These are phyloP conservation scores for Cryptocheilus praepositus DNA, from an alignment of 2,888 invertebrate species.

Conservation along the genomic window DNA sequence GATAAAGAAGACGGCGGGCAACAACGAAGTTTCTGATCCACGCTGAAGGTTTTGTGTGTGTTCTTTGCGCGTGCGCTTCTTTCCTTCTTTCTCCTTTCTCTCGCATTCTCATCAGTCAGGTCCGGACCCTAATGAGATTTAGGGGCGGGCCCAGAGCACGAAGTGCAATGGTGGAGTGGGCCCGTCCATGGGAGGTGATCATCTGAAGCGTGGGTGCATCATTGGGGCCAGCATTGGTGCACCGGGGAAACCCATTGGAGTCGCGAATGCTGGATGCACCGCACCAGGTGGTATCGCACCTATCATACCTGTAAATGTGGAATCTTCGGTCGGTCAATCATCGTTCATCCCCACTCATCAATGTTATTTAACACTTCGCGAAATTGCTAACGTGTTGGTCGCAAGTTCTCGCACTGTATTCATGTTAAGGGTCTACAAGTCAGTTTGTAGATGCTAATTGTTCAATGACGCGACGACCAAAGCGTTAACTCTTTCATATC, in stretches of 20 bases:
- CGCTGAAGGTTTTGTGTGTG: slow-evolving; percentile 8
- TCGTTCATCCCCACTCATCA: neutral
- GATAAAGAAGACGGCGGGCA: too few species aligned
- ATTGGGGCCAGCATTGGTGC: slow-evolving; percentile 78
- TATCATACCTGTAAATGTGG: slow-evolving; percentile 73
- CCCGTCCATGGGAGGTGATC: slow-evolving; percentile 81
- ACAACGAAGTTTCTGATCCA: neutral
- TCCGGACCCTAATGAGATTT: slow-evolving; percentile 55
- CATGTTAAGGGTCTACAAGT: too few species aligned
- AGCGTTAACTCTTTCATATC: neutral
- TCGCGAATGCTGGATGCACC: slow-evolving; percentile 76
- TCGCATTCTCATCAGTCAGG: slow-evolving; percentile 33
- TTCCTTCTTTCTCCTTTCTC: slow-evolving; percentile 24
- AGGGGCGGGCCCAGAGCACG: slow-evolving; percentile 78
- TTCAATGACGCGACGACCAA: too few species aligned
- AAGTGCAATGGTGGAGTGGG: slow-evolving; percentile 76
- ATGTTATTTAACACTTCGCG: too few species aligned
- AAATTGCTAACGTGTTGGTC: too few species aligned
- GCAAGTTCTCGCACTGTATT: too few species aligned
- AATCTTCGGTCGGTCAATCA: slow-evolving; percentile 21
- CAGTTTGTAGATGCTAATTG: too few species aligned
- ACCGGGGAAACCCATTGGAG: slow-evolving; percentile 77
- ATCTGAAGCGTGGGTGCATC: slow-evolving; percentile 93
- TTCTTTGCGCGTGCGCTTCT: slow-evolving; percentile 39
- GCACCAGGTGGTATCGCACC: slow-evolving; percentile 75